Evolutionary conservation across 2,888 invertebrate genomes (phyloP), one percentile per base, ranked within the genome.

Genomic region (Prosopocoilus inquinatus): DNA sequence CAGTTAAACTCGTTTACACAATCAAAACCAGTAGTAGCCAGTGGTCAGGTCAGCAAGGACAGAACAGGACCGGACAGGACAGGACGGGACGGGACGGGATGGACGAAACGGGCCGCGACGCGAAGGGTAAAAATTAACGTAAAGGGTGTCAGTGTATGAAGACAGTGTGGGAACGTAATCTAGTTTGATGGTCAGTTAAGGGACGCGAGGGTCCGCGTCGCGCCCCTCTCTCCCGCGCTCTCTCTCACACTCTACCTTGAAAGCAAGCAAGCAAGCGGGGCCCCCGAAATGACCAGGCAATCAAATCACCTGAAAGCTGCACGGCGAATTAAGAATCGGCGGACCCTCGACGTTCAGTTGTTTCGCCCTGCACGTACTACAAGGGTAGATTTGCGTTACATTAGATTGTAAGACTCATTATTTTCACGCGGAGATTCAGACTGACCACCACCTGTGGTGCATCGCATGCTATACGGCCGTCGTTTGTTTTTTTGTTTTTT

Each of bases 91-190:
- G 20, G 20, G 20, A 4, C 20, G 20, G 20, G 5, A 3, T 15
- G 20, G 20, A 4, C 20, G 20, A 7, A n/a, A 3, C 43, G 3
- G 3, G 12, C 4, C 43, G 13, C 20, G 20, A 5, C n/a, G 43
- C 38, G 1, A 43, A 43, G 43, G 43, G 43, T 43, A 43, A 43
- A 43, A 43, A 43, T 41, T 49, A 38, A 50, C 20, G 36, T 48
- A 47, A 60, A 58, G 60, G 60, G 60, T 60, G 58, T 58, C 60
- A 53, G 44, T 50, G 39, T 47, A 57, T 54, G 58, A 52, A 58
- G 62, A 66, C 64, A 63, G 64, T 67, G 67, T 69, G 69, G 65
- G 69, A 69, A 68, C 62, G 56, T 59, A 60, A 62, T 66, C 68
- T 64, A 64, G 67, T 69, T 67, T 64, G 61, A 60, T 68, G 69